These are phyloP conservation scores for Tychaedon coryphoeus DNA, from an alignment of 2,113 vertebrate species.

Conservation along the genomic window DNA sequence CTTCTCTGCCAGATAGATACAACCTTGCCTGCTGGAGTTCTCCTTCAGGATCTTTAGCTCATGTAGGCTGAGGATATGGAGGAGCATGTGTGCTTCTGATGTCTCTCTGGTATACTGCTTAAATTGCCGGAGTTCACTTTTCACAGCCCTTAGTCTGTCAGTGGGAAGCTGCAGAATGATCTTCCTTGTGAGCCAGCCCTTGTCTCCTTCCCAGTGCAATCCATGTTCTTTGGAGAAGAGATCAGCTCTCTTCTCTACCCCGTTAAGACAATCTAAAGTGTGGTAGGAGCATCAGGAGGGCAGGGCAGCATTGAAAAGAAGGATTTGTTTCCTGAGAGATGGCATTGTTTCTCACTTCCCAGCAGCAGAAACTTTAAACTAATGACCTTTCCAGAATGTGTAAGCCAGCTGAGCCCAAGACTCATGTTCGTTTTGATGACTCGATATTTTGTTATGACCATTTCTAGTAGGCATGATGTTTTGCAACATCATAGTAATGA, in stretches of 20 bases:
- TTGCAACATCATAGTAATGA: neutral
- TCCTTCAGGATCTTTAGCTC: neutral
- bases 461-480: neutral
- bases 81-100: neutral
- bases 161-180: neutral
- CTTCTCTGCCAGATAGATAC: neutral
- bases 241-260: neutral
- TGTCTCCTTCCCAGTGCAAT: neutral
- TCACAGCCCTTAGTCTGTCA: neutral
- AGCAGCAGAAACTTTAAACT: conserved; percentile 4
- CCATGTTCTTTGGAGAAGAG: neutral
- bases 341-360: neutral
- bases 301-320: neutral
- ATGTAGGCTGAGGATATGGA: neutral
- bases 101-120: neutral
- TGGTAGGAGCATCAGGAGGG: neutral
- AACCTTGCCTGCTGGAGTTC: neutral
- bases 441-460: neutral
- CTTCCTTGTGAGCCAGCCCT: neutral
- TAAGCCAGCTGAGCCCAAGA: neutral
- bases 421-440: neutral
- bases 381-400: neutral
- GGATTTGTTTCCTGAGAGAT: neutral
- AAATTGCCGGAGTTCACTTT: neutral
- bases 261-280: neutral